Evolutionary conservation across 2,113 vertebrate genomes (phyloP).

Genomic region (Oryzias celebensis): DNA sequence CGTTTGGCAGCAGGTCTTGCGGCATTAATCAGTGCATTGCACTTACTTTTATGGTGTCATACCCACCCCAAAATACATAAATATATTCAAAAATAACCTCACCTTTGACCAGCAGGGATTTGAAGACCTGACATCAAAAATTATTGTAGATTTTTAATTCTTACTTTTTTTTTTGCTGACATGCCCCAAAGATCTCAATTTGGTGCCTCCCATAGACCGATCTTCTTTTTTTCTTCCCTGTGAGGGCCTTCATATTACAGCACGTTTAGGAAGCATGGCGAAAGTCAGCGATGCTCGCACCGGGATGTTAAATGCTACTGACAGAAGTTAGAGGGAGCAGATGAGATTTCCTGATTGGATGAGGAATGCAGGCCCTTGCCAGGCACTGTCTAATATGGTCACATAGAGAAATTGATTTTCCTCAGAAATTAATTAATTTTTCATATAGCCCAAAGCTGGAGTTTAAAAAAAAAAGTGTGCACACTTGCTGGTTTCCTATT

Average conservation of each 20-base stretch:
- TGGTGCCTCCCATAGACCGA: conserved; percentile 19
- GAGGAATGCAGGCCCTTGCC: conserved; percentile 87
- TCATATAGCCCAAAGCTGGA: conserved; percentile 99
- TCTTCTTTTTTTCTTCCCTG: conserved; percentile 65
- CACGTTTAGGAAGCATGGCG: conserved; percentile 72
- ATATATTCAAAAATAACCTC: no score
- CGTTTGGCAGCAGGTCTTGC: not conserved
- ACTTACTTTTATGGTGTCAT: not conserved
- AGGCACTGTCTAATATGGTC: conserved; percentile 98
- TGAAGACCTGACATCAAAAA: no score
- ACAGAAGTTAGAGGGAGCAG: conserved; percentile 91
- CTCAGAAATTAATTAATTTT: conserved; percentile 99
- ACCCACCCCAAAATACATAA: not conserved
- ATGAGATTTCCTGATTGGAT: conserved; percentile 95
- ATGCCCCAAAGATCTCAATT: conserved; percentile 1
- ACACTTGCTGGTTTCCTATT: conserved; percentile 98
- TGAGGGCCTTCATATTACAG: conserved; percentile 68
- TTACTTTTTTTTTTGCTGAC: conserved; percentile 14
- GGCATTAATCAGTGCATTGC: not conserved
- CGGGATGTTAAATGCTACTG: conserved; percentile 87
- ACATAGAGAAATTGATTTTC: conserved; percentile 99
- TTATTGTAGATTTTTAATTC: no score
- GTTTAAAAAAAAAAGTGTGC: conserved; percentile 95
- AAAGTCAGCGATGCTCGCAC: conserved; percentile 72
- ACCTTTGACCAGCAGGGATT: no score